Evolutionary conservation across 2,888 invertebrate species (phyloP).

Genomic region (Pollenia amentaria): DNA sequence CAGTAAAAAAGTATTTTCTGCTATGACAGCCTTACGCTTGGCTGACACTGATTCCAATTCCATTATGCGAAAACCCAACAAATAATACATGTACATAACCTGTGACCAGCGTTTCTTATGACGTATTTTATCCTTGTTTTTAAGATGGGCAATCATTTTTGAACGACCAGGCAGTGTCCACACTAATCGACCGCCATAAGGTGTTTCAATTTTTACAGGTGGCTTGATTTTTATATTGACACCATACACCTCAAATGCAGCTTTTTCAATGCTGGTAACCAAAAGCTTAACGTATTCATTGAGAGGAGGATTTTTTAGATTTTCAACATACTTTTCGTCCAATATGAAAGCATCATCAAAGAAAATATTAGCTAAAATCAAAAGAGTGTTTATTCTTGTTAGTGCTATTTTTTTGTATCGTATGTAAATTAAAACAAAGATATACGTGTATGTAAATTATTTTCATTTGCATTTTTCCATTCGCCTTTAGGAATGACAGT

Average conservation of each 20-base stretch:
- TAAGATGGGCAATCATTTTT: conserved; percentile 93
- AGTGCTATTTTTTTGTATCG: not conserved
- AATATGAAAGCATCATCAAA: conserved; percentile 94
- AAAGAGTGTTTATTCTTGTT: not conserved
- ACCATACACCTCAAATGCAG: conserved; percentile 90
- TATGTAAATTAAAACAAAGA: too few species aligned
- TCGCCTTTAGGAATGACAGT: too few species aligned
- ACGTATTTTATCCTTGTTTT: conserved; percentile 94
- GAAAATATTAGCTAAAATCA: conserved; percentile 88
- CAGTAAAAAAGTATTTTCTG: conserved; percentile 92
- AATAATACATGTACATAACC: conserved; percentile 97
- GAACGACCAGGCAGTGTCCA: conserved; percentile 95
- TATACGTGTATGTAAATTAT: too few species aligned
- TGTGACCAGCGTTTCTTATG: conserved; percentile 97
- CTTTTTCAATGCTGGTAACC: conserved; percentile 90
- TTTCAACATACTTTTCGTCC: conserved; percentile 83
- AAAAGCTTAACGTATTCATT: conserved; percentile 92
- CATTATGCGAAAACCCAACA: conserved; percentile 92
- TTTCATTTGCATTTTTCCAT: too few species aligned
- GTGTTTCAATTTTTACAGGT: conserved; percentile 91
- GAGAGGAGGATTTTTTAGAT: conserved; percentile 88
- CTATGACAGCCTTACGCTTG: conserved; percentile 87
- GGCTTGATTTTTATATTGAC: conserved; percentile 88
- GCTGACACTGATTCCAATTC: conserved; percentile 85
- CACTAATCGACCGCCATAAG: conserved; percentile 93